These are phyloP conservation scores for Carassius carassius DNA, from an alignment of 2,113 vertebrate genomes.

Conservation along the genomic window DNA sequence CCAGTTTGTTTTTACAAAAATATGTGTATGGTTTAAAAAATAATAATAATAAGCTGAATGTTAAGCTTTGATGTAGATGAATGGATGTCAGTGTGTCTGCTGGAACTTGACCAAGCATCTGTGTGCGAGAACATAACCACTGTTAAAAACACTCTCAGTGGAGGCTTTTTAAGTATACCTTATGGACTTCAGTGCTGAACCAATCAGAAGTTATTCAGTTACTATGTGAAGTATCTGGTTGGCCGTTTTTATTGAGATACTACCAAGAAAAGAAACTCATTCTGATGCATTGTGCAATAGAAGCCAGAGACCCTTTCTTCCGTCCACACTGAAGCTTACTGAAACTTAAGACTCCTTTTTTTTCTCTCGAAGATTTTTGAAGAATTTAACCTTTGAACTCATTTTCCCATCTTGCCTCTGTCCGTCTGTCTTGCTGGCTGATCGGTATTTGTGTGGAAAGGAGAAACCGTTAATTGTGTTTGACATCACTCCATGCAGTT, in stretches of 20 bases:
- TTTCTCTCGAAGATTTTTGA: constrained; percentile 61
- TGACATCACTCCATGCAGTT: background rate
- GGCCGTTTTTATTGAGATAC: constrained; percentile 55
- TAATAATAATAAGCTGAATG: constrained; percentile 30
- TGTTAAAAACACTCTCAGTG: constrained; percentile 53
- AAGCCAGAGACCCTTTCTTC: constrained; percentile 70
- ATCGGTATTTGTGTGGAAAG: background rate
- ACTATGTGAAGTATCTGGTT: constrained; percentile 35
- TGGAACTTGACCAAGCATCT: constrained; percentile 64
- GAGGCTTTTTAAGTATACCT: constrained; percentile 38
- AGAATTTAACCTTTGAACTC: constrained; percentile 60
- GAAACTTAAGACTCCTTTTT: constrained; percentile 46
- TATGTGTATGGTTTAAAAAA: constrained; percentile 34
- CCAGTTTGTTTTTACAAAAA: constrained; percentile 48
- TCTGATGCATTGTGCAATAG: constrained; percentile 79
- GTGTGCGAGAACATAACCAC: constrained; percentile 60
- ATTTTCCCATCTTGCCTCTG: constrained; percentile 62
- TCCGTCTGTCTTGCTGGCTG: constrained; percentile 33
- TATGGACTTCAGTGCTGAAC: constrained; percentile 41
- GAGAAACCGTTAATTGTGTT: constrained; percentile 10
- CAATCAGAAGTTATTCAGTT: constrained; percentile 28
- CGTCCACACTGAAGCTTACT: constrained; percentile 65
- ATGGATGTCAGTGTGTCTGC: constrained; percentile 43
- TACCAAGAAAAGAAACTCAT: constrained; percentile 48
- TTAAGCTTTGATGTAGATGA: constrained; percentile 51